Evolutionary conservation across 1,140 invertebrate species (phyloP).

Genomic region (Drosophila kohkoa): DNA sequence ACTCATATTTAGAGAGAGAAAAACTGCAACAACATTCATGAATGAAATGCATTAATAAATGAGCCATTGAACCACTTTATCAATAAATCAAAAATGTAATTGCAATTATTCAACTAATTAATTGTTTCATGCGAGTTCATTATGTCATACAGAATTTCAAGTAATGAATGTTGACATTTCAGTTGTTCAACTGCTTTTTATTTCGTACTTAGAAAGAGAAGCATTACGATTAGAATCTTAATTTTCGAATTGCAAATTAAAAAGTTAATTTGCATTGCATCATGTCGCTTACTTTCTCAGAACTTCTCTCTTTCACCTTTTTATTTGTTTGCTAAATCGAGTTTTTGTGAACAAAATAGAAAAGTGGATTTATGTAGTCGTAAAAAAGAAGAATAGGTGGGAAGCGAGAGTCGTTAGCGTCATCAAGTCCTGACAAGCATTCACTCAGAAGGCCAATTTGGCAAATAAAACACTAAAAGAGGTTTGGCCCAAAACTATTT

Average conservation of each 20-base stretch:
- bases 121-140: no score
- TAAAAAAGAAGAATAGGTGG: slow-evolving; percentile 3
- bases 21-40: no score
- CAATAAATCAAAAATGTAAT: no score
- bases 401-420: slow-evolving; percentile 1
- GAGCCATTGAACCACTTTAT: no score
- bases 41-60: no score
- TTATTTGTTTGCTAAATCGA: not conserved
- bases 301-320: not conserved
- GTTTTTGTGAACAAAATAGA: not conserved
- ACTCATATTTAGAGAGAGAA: not conserved
- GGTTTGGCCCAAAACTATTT: slow-evolving; percentile 13
- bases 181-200: no score
- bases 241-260: not conserved
- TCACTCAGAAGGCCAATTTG: slow-evolving; percentile 6
- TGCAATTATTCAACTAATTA: no score
- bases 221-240: not conserved
- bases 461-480: slow-evolving; percentile 13
- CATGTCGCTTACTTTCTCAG: not conserved
- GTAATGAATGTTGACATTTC: no score
- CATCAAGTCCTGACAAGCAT: not conserved
- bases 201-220: no score
- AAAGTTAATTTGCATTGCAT: not conserved
- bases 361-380: not conserved
- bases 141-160: no score